A percentile compares a stretch with the other conserved stretches of the same genome.
phyloP scores from a whole-genome alignment of 2,113 vertebrate species.

The Amblyopsis rosae region DNA sequence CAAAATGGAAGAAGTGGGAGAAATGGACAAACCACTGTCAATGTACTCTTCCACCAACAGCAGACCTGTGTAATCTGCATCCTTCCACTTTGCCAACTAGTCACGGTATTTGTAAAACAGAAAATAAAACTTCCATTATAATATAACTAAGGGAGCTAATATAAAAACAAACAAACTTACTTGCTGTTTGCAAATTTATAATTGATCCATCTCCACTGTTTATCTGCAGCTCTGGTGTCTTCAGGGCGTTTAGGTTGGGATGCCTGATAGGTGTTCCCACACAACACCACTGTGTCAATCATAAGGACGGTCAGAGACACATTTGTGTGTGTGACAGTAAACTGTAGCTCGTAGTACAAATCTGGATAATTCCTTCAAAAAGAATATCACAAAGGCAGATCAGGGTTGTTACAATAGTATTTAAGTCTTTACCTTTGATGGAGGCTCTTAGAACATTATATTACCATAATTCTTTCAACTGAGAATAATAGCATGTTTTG shows the following conservation, averaged over 20 bases:
- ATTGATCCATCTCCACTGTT: conserved; percentile 66
- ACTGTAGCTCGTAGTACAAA: conserved; percentile 64
- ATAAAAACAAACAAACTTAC: conserved; percentile 33
- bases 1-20: background rate
- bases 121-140: background rate
- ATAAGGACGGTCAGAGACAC: conserved; percentile 63
- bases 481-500: no score
- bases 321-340: conserved; percentile 59
- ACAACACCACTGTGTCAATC: conserved; percentile 72
- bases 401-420: no score
- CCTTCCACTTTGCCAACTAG: background rate
- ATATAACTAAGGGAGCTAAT: background rate
- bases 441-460: no score
- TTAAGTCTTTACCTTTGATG: no score
- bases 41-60: no score
- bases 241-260: conserved; percentile 51
- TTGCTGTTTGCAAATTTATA: conserved; percentile 52
- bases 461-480: no score
- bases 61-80: no score
- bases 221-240: conserved; percentile 26
- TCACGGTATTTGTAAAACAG: background rate
- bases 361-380: conserved; percentile 65
- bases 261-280: conserved; percentile 71
- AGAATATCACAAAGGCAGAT: background rate
- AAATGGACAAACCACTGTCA: background rate